A percentile compares a stretch with the other conserved stretches of the same genome.
phyloP scores from a whole-genome alignment of 2,797 vertebrate species.

The Lacerta viridis region DNA sequence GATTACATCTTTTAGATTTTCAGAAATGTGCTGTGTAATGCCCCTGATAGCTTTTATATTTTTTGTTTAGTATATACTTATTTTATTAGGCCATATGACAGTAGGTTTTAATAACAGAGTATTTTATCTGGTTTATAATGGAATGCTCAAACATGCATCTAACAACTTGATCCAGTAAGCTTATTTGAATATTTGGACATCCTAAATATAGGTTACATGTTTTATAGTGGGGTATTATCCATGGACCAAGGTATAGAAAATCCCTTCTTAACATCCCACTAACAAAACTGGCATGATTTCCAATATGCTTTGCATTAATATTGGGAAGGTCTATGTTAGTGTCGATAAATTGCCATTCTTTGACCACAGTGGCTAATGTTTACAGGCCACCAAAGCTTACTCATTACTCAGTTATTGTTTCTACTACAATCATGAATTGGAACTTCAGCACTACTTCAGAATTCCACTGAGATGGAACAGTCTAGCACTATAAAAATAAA shows the following conservation, averaged over 20 bases:
- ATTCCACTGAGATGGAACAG: neutral
- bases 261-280: neutral
- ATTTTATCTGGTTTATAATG: neutral
- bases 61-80: neutral
- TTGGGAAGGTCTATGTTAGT: too few species aligned
- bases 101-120: neutral
- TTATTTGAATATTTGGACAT: neutral
- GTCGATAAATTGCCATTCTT: neutral
- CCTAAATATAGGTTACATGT: neutral
- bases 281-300: neutral
- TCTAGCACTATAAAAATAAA: neutral
- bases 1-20: fast-evolving
- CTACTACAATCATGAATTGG: neutral
- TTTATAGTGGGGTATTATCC: neutral
- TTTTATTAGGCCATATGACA: fast-evolving
- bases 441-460: neutral
- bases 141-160: neutral
- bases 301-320: neutral
- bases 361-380: constrained; percentile 15
- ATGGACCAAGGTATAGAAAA: neutral
- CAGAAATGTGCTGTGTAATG: neutral
- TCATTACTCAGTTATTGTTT: neutral
- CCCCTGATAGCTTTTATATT: neutral
- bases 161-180: neutral
- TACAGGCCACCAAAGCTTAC: neutral